Base-by-base conservation (phyloP, 2,888 invertebrate genomes). In the Cephonodes hylas region DNA sequence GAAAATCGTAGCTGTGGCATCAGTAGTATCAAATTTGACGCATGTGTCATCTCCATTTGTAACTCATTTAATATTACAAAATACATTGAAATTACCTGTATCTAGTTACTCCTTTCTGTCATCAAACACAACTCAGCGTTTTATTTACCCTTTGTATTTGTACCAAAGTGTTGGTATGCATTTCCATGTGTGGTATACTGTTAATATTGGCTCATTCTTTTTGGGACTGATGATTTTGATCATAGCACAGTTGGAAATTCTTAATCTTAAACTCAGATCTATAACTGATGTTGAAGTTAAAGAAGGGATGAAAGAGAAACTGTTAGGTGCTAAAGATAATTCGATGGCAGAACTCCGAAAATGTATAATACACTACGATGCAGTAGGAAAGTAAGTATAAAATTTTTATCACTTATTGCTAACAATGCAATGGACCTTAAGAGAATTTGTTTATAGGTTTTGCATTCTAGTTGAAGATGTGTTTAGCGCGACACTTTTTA, bases 201-300 rank as follows among this genome's bases (percentile, higher is more conserved):
- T 88, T 0, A 84, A 82, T 63, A 76, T 84, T 23, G 85, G 89
- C 60, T 72, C 82, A 1, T 86, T 85, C 64, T 75, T 88, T 45
- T 61, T 83, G 68, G 87, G 87, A 2, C 45, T 87, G 0, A 71
- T 86, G 72, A 70, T 83, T 65, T 75, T 85, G n/a, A 66, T 68
- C 0, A 84, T 84, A 65, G 85, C 86, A 2, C 87, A 89, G 59
- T 67, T 88, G 15, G 82, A 85, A 22, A 73, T 88, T n/a, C 69
- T 89, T n/a, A 76, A 81, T 60, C 64, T 74, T 3, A 84, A 83
- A 20, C 63, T 89, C 15, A 69, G 75, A 31, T 79, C 64, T 46
- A 62, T 84, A n/a, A 79, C 81, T 4, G 68, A 75, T 58, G 48
- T 61, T 15, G 42, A 48, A 27, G 22, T 58, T 22, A 22, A 58